These are phyloP conservation scores for Notarius lentiginosus DNA, from an alignment of 2,113 vertebrate genomes.

Conservation along the genomic window DNA sequence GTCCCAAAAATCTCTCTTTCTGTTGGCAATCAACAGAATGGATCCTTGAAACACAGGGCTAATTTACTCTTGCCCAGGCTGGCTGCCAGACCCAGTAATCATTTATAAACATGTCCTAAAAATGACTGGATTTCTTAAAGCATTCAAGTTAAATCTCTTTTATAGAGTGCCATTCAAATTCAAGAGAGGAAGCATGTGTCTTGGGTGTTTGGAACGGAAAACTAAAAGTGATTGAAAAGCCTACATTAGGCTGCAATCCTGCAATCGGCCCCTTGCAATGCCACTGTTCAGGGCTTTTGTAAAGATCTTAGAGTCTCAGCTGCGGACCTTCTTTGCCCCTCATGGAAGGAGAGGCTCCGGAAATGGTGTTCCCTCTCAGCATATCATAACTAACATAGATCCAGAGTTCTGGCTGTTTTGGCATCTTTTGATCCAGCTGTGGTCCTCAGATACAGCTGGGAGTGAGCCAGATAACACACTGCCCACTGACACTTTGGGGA, in stretches of 20 bases:
- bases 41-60: not conserved
- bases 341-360: conserved; percentile 51
- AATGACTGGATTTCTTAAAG: not conserved
- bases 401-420: conserved; percentile 53
- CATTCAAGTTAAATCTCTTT: conserved; percentile 29
- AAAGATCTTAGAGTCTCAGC: conserved; percentile 12
- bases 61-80: conserved; percentile 20
- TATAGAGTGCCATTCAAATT: conserved; percentile 15
- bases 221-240: conserved; percentile 59
- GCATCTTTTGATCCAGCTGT: conserved; percentile 53
- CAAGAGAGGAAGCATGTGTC: conserved; percentile 60
- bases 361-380: conserved; percentile 57
- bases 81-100: conserved; percentile 11
- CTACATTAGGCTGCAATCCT: conserved; percentile 51
- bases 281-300: conserved; percentile 45
- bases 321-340: conserved; percentile 29
- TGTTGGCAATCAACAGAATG: conserved; percentile 23
- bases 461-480: conserved; percentile 37
- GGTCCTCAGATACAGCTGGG: conserved; percentile 45
- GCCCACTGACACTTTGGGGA: conserved; percentile 17
- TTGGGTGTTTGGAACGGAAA: conserved; percentile 48
- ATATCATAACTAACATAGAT: conserved; percentile 53
- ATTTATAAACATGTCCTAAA: conserved; percentile 32
- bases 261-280: conserved; percentile 51
- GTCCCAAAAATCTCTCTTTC: not conserved